Evolutionary conservation across 2,797 vertebrate species (phyloP).

Genomic region (Hozukius guyotensis): DNA sequence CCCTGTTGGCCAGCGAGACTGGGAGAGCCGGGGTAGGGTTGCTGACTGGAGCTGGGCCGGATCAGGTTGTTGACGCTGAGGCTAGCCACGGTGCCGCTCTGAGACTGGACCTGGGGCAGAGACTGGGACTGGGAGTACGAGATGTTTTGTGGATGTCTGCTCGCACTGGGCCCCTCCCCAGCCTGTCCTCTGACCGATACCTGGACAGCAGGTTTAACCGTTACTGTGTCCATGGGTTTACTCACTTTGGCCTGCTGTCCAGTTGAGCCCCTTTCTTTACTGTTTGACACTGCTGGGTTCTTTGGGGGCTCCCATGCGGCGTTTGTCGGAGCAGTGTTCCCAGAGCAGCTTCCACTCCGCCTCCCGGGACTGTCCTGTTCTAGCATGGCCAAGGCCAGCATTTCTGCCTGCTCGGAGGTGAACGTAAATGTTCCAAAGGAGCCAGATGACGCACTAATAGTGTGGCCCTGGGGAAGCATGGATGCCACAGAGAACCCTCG

Average conservation of each 20-base stretch:
- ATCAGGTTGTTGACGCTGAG: conserved; percentile 96
- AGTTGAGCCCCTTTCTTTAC: conserved; percentile 73
- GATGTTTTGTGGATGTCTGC: conserved; percentile 84
- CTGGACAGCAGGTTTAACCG: conserved; percentile 81
- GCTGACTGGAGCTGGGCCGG: conserved; percentile 87
- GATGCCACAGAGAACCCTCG: conserved; percentile 96
- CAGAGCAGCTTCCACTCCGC: conserved; percentile 70
- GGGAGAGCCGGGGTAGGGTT: conserved; percentile 87
- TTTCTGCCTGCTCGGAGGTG: conserved; percentile 93
- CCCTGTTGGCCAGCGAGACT: conserved; percentile 80
- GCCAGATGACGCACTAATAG: conserved; percentile 80
- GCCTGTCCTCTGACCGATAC: conserved; percentile 76
- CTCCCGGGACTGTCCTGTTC: conserved; percentile 90
- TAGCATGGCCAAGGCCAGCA: conserved; percentile 94
- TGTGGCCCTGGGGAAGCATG: conserved; percentile 91
- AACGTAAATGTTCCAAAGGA: conserved; percentile 90
- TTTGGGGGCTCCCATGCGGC: conserved; percentile 81
- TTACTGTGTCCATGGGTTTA: conserved; percentile 76
- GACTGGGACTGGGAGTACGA: conserved; percentile 84
- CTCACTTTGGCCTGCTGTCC: conserved; percentile 80
- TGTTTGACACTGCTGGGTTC: conserved; percentile 59
- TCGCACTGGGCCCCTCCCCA: conserved; percentile 82
- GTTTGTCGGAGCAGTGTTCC: conserved; percentile 58
- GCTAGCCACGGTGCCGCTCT: conserved; percentile 85
- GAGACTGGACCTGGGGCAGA: conserved; percentile 76